Evolutionary conservation across 2,113 vertebrate genomes (phyloP), one percentile per base, ranked within the genome.

Genomic region (Oreochromis aureus): DNA sequence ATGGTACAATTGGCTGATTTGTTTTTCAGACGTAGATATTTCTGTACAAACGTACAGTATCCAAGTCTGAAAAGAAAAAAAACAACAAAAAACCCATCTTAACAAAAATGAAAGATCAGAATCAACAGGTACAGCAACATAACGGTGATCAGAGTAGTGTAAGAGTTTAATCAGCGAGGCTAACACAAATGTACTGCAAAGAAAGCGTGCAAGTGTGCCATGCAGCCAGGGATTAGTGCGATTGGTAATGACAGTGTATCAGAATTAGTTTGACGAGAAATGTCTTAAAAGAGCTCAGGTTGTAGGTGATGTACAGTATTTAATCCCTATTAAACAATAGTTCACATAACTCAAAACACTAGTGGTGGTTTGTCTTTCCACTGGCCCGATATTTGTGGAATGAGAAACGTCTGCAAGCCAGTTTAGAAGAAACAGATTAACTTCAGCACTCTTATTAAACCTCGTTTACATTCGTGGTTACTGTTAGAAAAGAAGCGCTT

Each of bases 191-290:
- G 34, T 59, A 36, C n/a, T 84, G 27, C 51, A 88, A 80, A 66
- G 59, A 53, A 91, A 94, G 93, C 91, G 58, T 95, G 93, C 94
- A 91, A 79, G 83, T 71, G 90, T 86, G 90, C 89, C 92, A 94
- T 95, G 94, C 94, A 93, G 82, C 82, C 58, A 22, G 34, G 85
- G 78, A 92, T 94, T 94, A 93, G 89, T 93, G 89, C 34, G 5
- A 61, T 56, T 59, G 73, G 87, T 44, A 32, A 85, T 63, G 83
- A 86, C 32, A 76, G 78, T 56, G 80, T 41, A 53, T 69, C 55
- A 85, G 56, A 51, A 87, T 94, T 94, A 92, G 91, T 93, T 63
- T 30, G 81, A 12, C 58, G n/a, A 86, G 41, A 86, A 84, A 69
- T 69, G 10, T 58, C 46, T 83, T 15, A 84, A 63, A 73, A 84